These are phyloP conservation scores for Pristionchus exspectatus DNA, from an alignment of 2,888 invertebrate species.

Conservation along the genomic window DNA sequence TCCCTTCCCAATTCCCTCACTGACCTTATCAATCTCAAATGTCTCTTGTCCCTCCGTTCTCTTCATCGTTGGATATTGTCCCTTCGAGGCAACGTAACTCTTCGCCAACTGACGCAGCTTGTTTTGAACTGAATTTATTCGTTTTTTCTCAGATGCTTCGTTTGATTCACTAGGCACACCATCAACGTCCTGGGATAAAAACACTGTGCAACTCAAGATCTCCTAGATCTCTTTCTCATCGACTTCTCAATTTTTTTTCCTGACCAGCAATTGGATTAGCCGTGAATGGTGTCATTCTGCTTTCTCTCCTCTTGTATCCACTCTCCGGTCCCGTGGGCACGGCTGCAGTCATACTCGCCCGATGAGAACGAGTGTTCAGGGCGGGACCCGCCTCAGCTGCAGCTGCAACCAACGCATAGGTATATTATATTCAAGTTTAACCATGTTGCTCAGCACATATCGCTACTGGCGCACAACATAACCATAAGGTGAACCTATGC, in stretches of 20 bases:
- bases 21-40: constrained; percentile 49
- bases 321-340: background rate
- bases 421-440: background rate
- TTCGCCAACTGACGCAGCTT: constrained; percentile 31
- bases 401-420: background rate
- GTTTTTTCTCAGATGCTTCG: too few relatives aligned
- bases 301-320: constrained; percentile 36
- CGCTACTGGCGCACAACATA: background rate
- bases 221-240: background rate
- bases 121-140: background rate
- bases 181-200: background rate
- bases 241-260: background rate
- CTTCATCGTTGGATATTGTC: constrained; percentile 45
- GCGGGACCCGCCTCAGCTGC: constrained; percentile 23
- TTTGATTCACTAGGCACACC: background rate
- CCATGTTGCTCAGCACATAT: background rate
- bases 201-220: background rate
- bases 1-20: background rate
- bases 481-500: background rate
- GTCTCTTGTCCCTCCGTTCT: constrained; percentile 36
- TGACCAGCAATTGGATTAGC: constrained; percentile 7
- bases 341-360: background rate
- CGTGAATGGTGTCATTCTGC: background rate
- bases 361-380: constrained; percentile 9
- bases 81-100: constrained; percentile 27